phyloP scores from a whole-genome alignment of 2,888 invertebrate genomes.

The Agriopis aurantiaria region DNA sequence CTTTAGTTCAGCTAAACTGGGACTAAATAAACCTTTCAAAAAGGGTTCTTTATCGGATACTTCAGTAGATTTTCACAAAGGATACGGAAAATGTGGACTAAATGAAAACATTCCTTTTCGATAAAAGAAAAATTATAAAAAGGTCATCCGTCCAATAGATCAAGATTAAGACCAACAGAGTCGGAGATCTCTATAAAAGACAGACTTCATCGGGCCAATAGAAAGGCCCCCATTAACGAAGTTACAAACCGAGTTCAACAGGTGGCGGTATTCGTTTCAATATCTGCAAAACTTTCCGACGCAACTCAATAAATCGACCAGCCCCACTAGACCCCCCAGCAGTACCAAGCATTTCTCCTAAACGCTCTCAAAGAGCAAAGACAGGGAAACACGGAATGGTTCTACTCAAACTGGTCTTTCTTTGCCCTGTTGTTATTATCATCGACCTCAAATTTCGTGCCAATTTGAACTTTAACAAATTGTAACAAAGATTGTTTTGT shows the following conservation, averaged over 20 bases:
- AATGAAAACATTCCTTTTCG: neutral
- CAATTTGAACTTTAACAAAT: slow-evolving; percentile 67
- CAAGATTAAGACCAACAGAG: slow-evolving; percentile 18
- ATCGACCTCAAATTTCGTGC: slow-evolving; percentile 64
- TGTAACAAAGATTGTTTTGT: slow-evolving; percentile 56
- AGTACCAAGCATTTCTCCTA: slow-evolving; percentile 41
- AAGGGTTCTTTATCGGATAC: neutral
- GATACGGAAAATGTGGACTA: neutral
- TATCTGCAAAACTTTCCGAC: slow-evolving; percentile 84
- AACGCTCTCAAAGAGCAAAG: slow-evolving; percentile 46
- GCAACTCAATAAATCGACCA: slow-evolving; percentile 82
- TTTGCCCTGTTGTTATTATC: slow-evolving; percentile 81
- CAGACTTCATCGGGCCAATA: slow-evolving; percentile 66
- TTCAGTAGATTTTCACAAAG: neutral
- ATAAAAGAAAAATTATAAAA: slow-evolving; percentile 18
- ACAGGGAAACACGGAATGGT: slow-evolving; percentile 50
- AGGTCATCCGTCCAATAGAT: slow-evolving; percentile 20
- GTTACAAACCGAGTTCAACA: slow-evolving; percentile 78
- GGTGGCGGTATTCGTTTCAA: slow-evolving; percentile 85
- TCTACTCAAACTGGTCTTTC: slow-evolving; percentile 68
- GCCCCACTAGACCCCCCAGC: slow-evolving; percentile 48
- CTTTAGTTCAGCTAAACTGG: neutral
- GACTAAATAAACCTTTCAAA: neutral
- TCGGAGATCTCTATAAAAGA: slow-evolving; percentile 49
- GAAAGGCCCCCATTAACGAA: slow-evolving; percentile 77